These are phyloP conservation scores for Embiotoca jacksoni DNA, from an alignment of 2,113 vertebrate genomes.

Conservation along the genomic window DNA sequence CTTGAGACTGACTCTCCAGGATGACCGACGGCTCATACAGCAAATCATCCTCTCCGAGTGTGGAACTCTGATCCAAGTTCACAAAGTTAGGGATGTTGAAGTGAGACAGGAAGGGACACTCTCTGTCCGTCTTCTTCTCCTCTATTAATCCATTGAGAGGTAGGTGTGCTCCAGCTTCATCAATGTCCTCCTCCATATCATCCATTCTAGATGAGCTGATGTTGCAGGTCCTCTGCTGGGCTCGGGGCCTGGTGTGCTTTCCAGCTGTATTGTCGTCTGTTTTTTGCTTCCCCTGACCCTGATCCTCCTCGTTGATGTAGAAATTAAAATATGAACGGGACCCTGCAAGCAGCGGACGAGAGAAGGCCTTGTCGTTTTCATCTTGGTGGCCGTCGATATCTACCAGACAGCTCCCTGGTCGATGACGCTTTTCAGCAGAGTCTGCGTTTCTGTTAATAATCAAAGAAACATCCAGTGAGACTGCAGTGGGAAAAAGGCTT, in stretches of 20 bases:
- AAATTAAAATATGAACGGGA: conserved; percentile 90
- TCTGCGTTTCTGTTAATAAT: conserved; percentile 84
- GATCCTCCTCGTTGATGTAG: conserved; percentile 88
- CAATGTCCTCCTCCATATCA: conserved; percentile 48
- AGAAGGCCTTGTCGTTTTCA: conserved; percentile 84
- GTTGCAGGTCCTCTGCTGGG: neutral
- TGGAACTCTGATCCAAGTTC: conserved; percentile 89
- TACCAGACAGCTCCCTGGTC: conserved; percentile 86
- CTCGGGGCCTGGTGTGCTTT: neutral
- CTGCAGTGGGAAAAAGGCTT: neutral
- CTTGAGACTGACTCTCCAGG: conserved; percentile 82
- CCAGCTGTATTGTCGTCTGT: neutral
- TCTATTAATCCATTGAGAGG: conserved; percentile 66
- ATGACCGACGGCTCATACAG: conserved; percentile 86
- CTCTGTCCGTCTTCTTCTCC: conserved; percentile 74
- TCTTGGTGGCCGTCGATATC: conserved; percentile 84
- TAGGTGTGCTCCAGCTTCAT: conserved; percentile 61
- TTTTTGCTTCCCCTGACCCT: conserved; percentile 44
- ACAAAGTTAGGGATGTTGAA: conserved; percentile 95
- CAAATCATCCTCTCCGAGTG: conserved; percentile 89
- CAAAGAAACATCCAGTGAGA: neutral
- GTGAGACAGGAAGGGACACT: conserved; percentile 81
- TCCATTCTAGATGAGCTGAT: conserved; percentile 64
- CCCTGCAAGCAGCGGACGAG: conserved; percentile 82
- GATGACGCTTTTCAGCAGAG: conserved; percentile 84